Evolutionary conservation across 1,140 invertebrate species (phyloP), one percentile per base, ranked within the genome.

Genomic region (Trichonephila inaurata): DNA sequence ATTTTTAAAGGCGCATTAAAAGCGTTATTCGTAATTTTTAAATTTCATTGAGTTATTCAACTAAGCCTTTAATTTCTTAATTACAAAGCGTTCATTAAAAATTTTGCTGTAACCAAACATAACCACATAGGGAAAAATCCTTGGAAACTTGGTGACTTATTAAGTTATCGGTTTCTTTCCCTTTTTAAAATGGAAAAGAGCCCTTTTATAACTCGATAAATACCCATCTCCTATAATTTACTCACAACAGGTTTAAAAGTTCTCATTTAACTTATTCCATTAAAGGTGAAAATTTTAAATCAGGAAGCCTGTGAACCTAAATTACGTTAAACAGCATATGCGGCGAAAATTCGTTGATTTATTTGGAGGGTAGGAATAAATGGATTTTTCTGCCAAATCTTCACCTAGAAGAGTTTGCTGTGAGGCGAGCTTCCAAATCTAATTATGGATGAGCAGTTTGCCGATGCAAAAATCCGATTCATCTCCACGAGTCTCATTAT

Each of bases 351-450:
- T 77, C 72, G 33, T 12, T 16, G 28, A 40, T 18, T 77, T 77
- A 77, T 77, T 77, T 33, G 72, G 33, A 77, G 33, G 72, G 5
- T 77, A 28, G 28, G 28, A 77, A 40, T 40, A 77, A 77, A 77
- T 77, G 28, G 72, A 77, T 77, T 77, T 77, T 77, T 77, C 28
- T 77, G 72, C 72, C 72, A 19, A 77, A 77, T 77, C 72, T 40
- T 77, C 72, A 16, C 28, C 33, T 12, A 51, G 51, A 51, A 51
- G 51, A 12, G 51, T 51, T 51, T 51, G 51, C 51, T 51, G 10
- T 0, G 51, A 51, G 51, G 3, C 12, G 6, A 18, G 3, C 28
- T 5, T 33, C 28, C 72, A 40, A 77, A 77, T 77, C 72, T 77
- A 33, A 77, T 77, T 77, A 77, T 5, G 72, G 72, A 40, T 40